These are phyloP conservation scores for Allobates femoralis DNA, from an alignment of 2,797 vertebrate species.

Conservation along the genomic window DNA sequence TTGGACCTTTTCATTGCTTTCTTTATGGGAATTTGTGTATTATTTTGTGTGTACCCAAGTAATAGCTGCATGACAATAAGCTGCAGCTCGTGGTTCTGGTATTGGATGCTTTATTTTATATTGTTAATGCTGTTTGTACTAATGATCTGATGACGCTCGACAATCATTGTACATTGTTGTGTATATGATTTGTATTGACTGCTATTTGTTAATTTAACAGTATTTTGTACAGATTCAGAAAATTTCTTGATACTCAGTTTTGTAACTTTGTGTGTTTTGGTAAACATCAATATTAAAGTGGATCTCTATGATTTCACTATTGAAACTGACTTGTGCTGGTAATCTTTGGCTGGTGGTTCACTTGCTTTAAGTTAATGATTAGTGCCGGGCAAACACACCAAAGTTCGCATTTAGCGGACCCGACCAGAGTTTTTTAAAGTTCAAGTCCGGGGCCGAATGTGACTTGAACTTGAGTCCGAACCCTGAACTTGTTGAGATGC, in stretches of 20 bases:
- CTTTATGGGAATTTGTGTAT: neutral
- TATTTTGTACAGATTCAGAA: neutral
- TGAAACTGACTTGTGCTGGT: neutral
- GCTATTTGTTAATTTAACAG: neutral
- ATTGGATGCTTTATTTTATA: neutral
- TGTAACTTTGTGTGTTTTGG: neutral
- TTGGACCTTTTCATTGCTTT: neutral
- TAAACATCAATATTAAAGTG: neutral
- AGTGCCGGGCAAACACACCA: no score
- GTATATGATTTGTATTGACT: neutral
- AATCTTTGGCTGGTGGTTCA: neutral
- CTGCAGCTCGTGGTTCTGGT: neutral
- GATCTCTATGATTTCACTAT: neutral
- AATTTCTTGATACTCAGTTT: neutral
- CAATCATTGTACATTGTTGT: neutral
- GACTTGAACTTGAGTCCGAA: no score
- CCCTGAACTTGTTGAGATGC: neutral
- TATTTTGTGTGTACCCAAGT: neutral
- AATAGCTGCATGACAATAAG: neutral
- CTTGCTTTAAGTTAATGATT: neutral
- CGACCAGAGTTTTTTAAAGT: no score
- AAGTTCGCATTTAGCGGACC: no score
- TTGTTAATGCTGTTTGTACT: neutral
- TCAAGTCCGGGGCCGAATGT: no score
- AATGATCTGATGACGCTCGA: neutral